A percentile compares a stretch with the other conserved stretches of the same genome.
These are phyloP conservation scores for Mellilla xanthometata DNA, from an alignment of 2,888 invertebrate species.

Conservation along the genomic window DNA sequence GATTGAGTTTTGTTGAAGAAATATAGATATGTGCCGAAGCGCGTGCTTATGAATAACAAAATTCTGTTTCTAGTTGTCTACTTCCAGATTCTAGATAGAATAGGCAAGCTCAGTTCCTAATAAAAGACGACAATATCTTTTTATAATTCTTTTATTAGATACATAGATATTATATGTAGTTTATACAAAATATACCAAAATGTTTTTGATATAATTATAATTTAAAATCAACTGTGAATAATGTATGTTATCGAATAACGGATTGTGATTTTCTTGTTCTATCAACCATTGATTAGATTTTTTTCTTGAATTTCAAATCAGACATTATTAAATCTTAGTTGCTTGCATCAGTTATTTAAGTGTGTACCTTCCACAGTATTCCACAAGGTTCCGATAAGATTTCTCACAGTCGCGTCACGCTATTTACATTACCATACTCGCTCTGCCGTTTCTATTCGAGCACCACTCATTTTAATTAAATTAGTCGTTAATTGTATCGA, in stretches of 20 bases:
- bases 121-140: neutral
- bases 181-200: no score
- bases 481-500: no score
- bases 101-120: neutral
- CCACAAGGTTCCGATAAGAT: constrained; percentile 9
- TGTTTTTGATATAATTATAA: no score
- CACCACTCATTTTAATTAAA: no score
- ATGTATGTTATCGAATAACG: no score
- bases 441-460: neutral
- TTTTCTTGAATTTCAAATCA: no score
- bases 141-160: no score
- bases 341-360: constrained; percentile 1
- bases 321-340: neutral
- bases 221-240: no score
- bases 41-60: constrained; percentile 27
- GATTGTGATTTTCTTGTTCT: no score
- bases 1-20: constrained; percentile 18
- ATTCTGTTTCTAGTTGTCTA: constrained; percentile 13
- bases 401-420: constrained; percentile 1
- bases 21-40: constrained; percentile 22
- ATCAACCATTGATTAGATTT: no score
- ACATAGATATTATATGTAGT: no score
- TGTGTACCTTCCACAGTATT: neutral
- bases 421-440: neutral
- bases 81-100: neutral